Base-by-base conservation (phyloP, 1,140 invertebrate species). In the Notospermus geniculatus region DNA sequence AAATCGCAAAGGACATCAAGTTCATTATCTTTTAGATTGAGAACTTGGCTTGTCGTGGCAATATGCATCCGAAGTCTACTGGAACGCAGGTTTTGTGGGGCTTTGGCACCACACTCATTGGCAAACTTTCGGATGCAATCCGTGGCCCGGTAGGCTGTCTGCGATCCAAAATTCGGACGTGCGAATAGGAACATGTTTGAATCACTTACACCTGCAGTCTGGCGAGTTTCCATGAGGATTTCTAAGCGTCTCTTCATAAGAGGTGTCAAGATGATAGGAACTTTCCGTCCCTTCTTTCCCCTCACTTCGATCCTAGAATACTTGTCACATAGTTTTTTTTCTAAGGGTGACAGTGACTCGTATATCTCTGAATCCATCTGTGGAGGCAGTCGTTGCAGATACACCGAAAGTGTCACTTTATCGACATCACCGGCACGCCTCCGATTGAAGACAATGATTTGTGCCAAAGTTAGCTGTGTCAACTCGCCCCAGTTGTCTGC, bases 121-220 rank as follows among this genome's bases (percentile, higher is more conserved):
- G 60, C 54, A 50, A 57, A 59, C n/a, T 56, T 60, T 25, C 59
- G 45, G 0, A 69, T 39, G 2, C 55, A 46, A 59, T 63, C 61
- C 17, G 60, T 29, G 17, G 53, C 36, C 50, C 64, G 57, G 2
- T 66, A 2, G 29, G 25, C 62, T 11, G 15, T 7, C 22, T 52
- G 28, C n/a, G 62, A 55, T 7, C 52, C 13, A n/a, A n/a, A n/a
- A 23, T 25, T 25, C 43, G 50, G 2, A 29, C 66, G n/a, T 23
- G 67, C 55, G 57, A 69, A 69, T 5, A 69, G 2, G 59, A 43
- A 62, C 27, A 22, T 27, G 54, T 66, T 66, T 1, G 55, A 39
- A 17, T 1, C 29, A 22, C 28, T 28, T 13, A 66, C 60, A 0
- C 50, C 57, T 30, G 23, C 56, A 25, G 5, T 15, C 23, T 45